Evolutionary conservation across 1,140 invertebrate genomes (phyloP).

Genomic region (Solen grandis): DNA sequence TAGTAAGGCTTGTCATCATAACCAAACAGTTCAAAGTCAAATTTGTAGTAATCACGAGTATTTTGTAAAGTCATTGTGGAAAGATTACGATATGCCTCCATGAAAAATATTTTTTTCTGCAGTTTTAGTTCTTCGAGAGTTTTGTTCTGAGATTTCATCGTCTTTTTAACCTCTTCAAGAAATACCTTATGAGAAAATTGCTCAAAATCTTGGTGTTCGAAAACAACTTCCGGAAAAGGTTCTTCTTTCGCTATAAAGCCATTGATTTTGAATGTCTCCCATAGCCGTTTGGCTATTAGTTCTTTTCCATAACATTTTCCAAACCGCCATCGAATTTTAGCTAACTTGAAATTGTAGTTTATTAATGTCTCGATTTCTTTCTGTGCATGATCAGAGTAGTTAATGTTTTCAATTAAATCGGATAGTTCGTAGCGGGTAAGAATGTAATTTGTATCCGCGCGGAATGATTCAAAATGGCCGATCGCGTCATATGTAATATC

Average conservation of each 20-base stretch:
- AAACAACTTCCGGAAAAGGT: constrained; percentile 1
- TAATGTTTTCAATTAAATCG: not conserved
- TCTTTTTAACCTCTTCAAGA: not conserved
- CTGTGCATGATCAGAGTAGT: not conserved
- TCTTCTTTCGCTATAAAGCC: constrained; percentile 4
- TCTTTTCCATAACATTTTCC: not conserved
- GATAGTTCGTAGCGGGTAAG: constrained; percentile 33
- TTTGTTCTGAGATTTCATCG: not conserved
- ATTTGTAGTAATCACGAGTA: not conserved
- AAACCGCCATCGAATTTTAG: not conserved
- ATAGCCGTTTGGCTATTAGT: constrained; percentile 17
- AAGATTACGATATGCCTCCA: constrained; percentile 7
- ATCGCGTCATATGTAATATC: constrained; percentile 59
- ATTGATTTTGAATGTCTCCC: constrained; percentile 14
- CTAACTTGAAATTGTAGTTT: constrained; percentile 24
- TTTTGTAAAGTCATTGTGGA: not conserved
- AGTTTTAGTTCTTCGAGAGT: not conserved
- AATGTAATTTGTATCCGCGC: constrained; percentile 53
- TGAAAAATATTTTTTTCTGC: not conserved
- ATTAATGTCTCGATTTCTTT: not conserved
- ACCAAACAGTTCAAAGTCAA: constrained; percentile 33
- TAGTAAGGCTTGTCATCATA: constrained; percentile 16
- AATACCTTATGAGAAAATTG: not conserved
- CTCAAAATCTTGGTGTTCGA: not conserved
- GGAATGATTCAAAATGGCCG: constrained; percentile 59